Evolutionary conservation across 2,113 vertebrate genomes (phyloP).

Genomic region (Ranitomeya imitator): DNA sequence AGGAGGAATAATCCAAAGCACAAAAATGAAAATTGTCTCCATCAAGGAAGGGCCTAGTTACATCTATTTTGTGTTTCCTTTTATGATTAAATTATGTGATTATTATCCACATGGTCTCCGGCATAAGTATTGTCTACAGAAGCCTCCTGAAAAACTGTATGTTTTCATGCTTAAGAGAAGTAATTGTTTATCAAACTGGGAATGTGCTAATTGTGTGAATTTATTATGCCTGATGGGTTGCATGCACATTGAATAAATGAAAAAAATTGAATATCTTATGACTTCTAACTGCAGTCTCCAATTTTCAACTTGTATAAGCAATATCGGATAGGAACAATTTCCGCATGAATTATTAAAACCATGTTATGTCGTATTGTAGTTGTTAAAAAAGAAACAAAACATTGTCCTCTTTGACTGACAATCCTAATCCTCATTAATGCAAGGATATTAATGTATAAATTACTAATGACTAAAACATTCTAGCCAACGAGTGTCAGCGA

Average conservation of each 20-base stretch:
- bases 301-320: background rate
- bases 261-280: background rate
- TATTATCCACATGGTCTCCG: background rate
- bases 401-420: slow-evolving; percentile 18
- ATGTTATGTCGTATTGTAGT: background rate
- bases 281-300: background rate
- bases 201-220: background rate
- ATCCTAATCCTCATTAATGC: slow-evolving; percentile 17
- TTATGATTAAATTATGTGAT: background rate
- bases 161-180: background rate
- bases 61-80: background rate
- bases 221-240: background rate
- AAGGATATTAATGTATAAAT: slow-evolving; percentile 8
- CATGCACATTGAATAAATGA: background rate
- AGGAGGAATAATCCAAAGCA: no score
- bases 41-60: no score
- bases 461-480: background rate
- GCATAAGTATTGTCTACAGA: background rate
- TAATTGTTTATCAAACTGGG: background rate
- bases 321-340: background rate
- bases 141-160: background rate
- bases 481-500: background rate
- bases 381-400: background rate
- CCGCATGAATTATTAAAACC: background rate
- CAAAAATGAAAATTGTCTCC: no score